A percentile compares a stretch with the other conserved stretches of the same genome.
These are phyloP conservation scores for Sebastiscus tertius DNA, from an alignment of 2,797 vertebrate genomes.

Conservation along the genomic window DNA sequence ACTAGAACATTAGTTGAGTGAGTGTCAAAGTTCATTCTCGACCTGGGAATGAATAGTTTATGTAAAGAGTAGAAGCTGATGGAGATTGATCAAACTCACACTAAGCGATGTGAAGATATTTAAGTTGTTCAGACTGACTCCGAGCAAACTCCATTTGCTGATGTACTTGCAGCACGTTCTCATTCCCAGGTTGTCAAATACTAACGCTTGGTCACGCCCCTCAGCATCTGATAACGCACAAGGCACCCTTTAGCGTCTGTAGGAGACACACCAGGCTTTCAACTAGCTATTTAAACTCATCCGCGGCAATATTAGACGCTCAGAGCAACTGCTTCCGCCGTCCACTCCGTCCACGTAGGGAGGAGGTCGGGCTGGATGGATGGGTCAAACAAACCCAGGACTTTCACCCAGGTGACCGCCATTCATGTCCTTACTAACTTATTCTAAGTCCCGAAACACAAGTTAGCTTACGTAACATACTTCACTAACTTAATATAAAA, in stretches of 20 bases:
- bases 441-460: no score
- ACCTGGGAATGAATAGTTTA: neutral
- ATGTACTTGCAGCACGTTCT: neutral
- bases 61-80: neutral
- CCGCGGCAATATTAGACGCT: no score
- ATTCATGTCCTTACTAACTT: no score
- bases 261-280: no score
- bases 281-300: no score
- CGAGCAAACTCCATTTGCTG: neutral
- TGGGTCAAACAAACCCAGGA: neutral
- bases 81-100: neutral
- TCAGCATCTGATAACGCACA: neutral
- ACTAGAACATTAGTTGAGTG: neutral
- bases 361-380: no score
- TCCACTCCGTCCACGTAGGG: no score
- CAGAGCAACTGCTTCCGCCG: no score
- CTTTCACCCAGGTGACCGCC: neutral
- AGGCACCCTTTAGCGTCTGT: neutral
- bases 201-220: neutral
- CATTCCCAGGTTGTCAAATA: neutral
- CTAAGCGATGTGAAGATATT: neutral
- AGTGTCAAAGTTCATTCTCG: neutral
- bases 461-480: no score
- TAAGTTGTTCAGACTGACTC: neutral
- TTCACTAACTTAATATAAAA: no score